These are phyloP conservation scores for Stegostoma tigrinum DNA, from an alignment of 2,113 vertebrate species.

Conservation along the genomic window DNA sequence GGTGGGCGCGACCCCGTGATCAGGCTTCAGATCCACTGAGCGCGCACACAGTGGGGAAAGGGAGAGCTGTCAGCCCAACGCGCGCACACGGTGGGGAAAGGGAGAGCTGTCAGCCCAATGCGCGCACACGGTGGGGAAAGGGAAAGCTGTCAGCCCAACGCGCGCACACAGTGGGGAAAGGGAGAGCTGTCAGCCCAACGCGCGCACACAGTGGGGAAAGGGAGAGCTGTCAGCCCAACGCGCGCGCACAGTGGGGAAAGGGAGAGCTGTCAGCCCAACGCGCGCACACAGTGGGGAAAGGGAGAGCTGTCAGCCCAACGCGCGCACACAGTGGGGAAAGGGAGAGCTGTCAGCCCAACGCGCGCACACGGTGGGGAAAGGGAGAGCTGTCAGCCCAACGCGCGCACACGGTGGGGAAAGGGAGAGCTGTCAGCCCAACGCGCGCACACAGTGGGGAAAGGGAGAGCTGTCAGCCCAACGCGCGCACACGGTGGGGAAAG, in stretches of 20 bases:
- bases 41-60: not conserved
- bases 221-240: not conserved
- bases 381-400: not conserved
- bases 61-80: too few relatives aligned
- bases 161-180: not conserved
- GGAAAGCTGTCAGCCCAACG: not conserved
- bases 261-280: not conserved
- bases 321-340: not conserved
- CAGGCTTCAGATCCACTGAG: too few relatives aligned
- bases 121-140: not conserved
- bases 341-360: too few relatives aligned
- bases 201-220: not conserved
- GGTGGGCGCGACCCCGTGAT: too few relatives aligned
- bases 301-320: not conserved
- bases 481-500: too few relatives aligned
- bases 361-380: too few relatives aligned
- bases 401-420: too few relatives aligned
- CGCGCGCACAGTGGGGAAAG: too few relatives aligned
- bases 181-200: not conserved
- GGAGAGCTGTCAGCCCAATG: not conserved
- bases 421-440: too few relatives aligned
- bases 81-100: not conserved
- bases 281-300: not conserved
- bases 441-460: too few relatives aligned
- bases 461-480: too few relatives aligned